phyloP scores from a whole-genome alignment of 2,797 vertebrate species.

The Catostomus latipinnis region DNA sequence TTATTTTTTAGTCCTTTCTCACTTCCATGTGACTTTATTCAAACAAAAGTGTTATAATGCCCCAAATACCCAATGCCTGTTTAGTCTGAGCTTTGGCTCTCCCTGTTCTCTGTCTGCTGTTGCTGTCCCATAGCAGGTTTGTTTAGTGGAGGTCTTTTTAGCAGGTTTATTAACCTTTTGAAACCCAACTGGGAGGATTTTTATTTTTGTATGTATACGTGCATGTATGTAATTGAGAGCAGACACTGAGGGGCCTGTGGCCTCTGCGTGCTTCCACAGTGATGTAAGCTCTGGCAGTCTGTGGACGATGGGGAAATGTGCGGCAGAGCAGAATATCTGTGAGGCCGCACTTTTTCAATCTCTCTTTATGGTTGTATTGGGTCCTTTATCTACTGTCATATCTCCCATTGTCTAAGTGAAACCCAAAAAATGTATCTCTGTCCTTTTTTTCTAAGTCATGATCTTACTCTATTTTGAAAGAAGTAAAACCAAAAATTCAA shows the following conservation, averaged over 20 bases:
- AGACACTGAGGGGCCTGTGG: slow-evolving; percentile 72
- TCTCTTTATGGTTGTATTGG: slow-evolving; percentile 17
- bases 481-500: not conserved
- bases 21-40: not conserved
- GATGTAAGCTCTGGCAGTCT: slow-evolving; percentile 74
- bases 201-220: slow-evolving; percentile 34
- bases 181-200: slow-evolving; percentile 58
- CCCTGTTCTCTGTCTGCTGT: slow-evolving; percentile 10
- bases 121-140: slow-evolving; percentile 51
- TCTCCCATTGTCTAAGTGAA: not conserved
- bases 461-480: too few species aligned
- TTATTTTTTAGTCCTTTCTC: too few species aligned
- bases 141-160: slow-evolving; percentile 70
- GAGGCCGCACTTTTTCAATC: slow-evolving; percentile 41
- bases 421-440: too few species aligned
- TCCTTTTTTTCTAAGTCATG: too few species aligned
- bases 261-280: slow-evolving; percentile 76
- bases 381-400: slow-evolving; percentile 1
- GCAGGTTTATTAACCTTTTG: slow-evolving; percentile 67
- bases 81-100: slow-evolving; percentile 4
- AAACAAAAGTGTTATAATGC: not conserved
- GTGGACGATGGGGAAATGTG: slow-evolving; percentile 64
- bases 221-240: slow-evolving; percentile 76
- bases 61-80: not conserved
- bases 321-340: slow-evolving; percentile 64